Conservation (phyloP, 2,113 vertebrate genomes). For the Aegotheles bennettii region DNA sequence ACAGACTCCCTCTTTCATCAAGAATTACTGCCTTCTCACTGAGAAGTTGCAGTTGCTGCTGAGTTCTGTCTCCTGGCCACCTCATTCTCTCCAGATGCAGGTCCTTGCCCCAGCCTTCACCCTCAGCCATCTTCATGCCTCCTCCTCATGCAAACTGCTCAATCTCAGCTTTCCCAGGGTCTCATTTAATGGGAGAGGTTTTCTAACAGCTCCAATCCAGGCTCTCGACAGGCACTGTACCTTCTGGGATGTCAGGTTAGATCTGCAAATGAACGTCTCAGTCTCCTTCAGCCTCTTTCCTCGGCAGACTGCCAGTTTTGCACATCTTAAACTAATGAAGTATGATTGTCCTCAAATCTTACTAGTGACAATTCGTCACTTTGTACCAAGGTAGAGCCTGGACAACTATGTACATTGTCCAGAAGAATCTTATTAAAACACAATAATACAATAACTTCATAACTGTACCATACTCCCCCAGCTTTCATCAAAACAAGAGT, state of each 20-base stretch:
- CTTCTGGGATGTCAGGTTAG: background rate
- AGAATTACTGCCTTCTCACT: background rate
- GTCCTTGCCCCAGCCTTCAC: background rate
- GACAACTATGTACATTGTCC: background rate
- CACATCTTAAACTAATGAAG: background rate
- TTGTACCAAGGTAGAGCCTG: background rate
- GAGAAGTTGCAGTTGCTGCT: background rate
- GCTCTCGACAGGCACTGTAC: background rate
- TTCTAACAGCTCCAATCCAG: background rate
- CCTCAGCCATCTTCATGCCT: background rate
- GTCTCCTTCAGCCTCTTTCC: background rate
- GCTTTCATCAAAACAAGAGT: background rate
- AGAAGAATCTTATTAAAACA: background rate
- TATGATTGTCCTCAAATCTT: background rate
- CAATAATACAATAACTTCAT: fast-evolving
- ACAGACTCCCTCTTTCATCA: background rate
- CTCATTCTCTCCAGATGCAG: background rate
- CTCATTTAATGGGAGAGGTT: background rate
- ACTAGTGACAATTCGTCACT: background rate
- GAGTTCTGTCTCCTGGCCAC: background rate
- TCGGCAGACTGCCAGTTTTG: background rate
- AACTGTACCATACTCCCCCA: background rate
- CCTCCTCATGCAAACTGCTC: background rate
- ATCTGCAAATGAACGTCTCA: background rate
- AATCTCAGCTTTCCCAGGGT: background rate